Evolutionary conservation across 53 echinoderm and acorn worm species (phyloP), one percentile per base, ranked within the genome.

Genomic region (Crossaster papposus): DNA sequence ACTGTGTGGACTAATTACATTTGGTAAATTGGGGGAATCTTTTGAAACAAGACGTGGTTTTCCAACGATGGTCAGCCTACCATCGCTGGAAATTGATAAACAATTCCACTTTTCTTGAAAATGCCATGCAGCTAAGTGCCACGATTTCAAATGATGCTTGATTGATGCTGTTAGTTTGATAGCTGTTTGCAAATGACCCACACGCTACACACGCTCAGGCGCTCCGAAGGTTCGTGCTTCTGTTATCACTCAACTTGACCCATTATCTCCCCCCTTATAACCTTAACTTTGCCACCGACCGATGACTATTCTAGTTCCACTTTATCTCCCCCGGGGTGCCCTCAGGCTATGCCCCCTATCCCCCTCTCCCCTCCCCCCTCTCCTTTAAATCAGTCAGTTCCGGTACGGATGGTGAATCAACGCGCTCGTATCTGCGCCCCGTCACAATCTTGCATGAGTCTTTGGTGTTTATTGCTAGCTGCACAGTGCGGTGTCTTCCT

Each of bases 371-470:
- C 14, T 15, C 53, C 52, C 52, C n/a, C n/a, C n/a, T n/a, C n/a
- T n/a, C 15, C 44, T 26, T 32, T 2, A 37, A 72, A 84, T 72
- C 30, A 51, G 71, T 72, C 18, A 14, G 52, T 84, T 84, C 84
- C 84, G 50, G 31, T 31, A 72, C 84, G 84, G 84, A 84, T 70
- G 84, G 70, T 84, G 84, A 84, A 84, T 84, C 84, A 84, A 70
- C 84, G 20, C 0, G 2, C 29, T n/a, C 65, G 44, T 70, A 84
- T 71, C 84, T 72, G 17, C 53, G 72, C 52, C 52, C 64, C 31
- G 28, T 84, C 84, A 50, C n/a, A 29, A 71, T 30, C 33, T 22
- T 44, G 54, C 2, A n/a, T 2, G 78, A 51, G 51, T 44, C 6
- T 14, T 5, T 2, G 75, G 75, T 10, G 68, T 1, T 36, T 5